Evolutionary conservation across 92 coral and sea anemone species (phyloP), one percentile per base, ranked within the genome.

Genomic region (Actinostola sp.): DNA sequence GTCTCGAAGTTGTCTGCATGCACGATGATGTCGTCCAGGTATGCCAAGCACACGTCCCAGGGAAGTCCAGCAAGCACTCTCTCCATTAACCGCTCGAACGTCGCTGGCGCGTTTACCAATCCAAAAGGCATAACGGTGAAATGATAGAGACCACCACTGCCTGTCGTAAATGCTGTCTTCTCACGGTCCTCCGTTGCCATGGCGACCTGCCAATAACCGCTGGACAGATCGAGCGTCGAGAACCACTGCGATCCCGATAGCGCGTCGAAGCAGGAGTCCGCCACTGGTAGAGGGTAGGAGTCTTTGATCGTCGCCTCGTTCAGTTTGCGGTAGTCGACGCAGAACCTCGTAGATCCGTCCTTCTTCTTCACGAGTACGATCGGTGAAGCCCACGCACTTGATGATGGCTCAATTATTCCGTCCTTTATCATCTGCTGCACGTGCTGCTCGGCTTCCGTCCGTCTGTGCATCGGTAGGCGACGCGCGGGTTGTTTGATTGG

Each of bases 361-460:
- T 84, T 78, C n/a, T n/a, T n/a, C 49, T 77, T 85, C 27, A 85
- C 78, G 1, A 85, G 74, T 8, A 73, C 85, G 11, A 71, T 62
- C 24, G 78, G 82, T 9, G 85, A 67, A 3, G 72, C 71, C 85
- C 79, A 73, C 3, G 73, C 82, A 38, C 82, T 82, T 9, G 67
- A 66, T 11, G 82, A 84, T 2, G 70, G 89, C 63, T 84, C 80
- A 20, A 72, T 83, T 0, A 83, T 62, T 3, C 64, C 79, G 23
- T 64, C 66, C 24, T 42, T 45, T 21, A 61, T 4, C 81, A 84
- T 84, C 43, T 70, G 46, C 49, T 70, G 23, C 1, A 84, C 52
- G 6, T 31, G 19, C 19, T 58, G 51, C 32, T 67, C 34, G 1
- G 80, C 72, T 48, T 67, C 61, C 0, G 23, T 41, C 25, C 41